Percentiles rank a stretch among this genome's conserved stretches.
Evolutionary conservation across 2,797 vertebrate genomes (phyloP).

Genomic region (Peromyscus aztecus): DNA sequence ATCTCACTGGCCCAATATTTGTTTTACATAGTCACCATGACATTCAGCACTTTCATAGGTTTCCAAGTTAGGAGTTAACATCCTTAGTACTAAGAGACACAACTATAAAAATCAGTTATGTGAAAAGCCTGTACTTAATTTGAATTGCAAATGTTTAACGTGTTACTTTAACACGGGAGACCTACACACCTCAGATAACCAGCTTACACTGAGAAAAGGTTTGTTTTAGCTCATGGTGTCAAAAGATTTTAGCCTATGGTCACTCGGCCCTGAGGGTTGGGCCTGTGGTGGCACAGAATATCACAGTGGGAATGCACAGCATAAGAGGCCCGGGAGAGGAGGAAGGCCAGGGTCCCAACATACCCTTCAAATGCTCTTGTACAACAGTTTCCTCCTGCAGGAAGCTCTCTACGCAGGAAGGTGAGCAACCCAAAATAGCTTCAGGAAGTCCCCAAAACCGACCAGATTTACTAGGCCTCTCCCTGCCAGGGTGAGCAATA

Average conservation of each 20-base stretch:
- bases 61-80: constrained; percentile 14
- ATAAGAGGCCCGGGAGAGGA: background rate
- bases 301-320: no score
- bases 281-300: background rate
- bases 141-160: background rate
- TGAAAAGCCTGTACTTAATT: background rate
- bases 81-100: background rate
- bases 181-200: background rate
- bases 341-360: background rate
- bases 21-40: background rate
- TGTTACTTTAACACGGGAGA: background rate
- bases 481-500: background rate
- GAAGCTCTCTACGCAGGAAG: background rate
- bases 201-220: background rate
- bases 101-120: background rate
- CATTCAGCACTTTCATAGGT: background rate
- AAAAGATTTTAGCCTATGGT: background rate
- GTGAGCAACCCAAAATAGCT: background rate
- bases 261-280: background rate
- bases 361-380: background rate
- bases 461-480: no score
- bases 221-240: background rate
- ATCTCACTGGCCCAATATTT: background rate
- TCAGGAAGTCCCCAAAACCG: background rate
- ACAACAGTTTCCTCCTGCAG: background rate